Conservation (phyloP, 1,140 invertebrate species). For the Dolichoris vasculosae region DNA sequence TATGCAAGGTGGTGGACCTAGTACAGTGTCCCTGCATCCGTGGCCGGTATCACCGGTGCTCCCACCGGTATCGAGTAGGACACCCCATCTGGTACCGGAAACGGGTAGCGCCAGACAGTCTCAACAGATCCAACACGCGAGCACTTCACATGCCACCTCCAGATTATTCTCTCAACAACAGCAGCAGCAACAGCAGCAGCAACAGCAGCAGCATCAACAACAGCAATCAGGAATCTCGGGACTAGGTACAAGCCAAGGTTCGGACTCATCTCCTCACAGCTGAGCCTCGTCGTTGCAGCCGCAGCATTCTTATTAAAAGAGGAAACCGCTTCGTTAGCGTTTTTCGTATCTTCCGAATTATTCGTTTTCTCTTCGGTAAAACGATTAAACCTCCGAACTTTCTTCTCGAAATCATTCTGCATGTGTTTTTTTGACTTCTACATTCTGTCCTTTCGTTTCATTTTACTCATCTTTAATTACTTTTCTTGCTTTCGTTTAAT, state of each 20-base stretch:
- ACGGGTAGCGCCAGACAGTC: conserved; percentile 74
- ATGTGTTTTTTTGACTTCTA: not conserved
- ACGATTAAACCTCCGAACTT: too few species aligned
- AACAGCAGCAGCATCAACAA: conserved; percentile 62
- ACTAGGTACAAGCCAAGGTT: conserved; percentile 70
- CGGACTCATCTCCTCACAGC: conserved; percentile 71
- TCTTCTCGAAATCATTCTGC: not conserved
- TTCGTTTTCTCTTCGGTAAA: not conserved
- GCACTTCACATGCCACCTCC: conserved; percentile 52
- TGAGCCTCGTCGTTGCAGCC: conserved; percentile 74
- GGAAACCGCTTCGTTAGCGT: not conserved
- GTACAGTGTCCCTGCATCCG: conserved; percentile 76
- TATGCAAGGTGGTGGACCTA: conserved; percentile 74
- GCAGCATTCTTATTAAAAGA: conserved; percentile 72
- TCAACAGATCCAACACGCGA: conserved; percentile 56
- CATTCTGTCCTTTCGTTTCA: not conserved
- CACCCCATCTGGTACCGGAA: conserved; percentile 83
- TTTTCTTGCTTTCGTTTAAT: not conserved
- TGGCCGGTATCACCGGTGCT: conserved; percentile 84
- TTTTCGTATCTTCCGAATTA: not conserved
- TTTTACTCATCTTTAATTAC: not conserved
- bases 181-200: conserved; percentile 64
- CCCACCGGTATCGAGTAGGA: conserved; percentile 81
- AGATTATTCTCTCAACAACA: conserved; percentile 55
- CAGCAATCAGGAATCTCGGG: conserved; percentile 66